Conservation (phyloP, 2,797 vertebrate genomes). For the Mergus octosetaceus region DNA sequence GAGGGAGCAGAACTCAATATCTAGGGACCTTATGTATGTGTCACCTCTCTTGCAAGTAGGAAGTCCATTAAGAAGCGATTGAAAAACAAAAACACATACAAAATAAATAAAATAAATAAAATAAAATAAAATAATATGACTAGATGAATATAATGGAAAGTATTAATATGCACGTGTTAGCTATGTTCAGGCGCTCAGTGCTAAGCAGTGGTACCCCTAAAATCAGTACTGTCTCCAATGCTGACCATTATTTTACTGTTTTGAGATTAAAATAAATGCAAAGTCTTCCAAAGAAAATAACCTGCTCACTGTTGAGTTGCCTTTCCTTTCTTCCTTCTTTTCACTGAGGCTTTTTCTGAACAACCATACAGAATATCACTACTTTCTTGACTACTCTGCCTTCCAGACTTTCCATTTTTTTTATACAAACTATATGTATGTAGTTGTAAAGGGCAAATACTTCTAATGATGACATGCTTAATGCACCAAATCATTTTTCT, state of each 20-base stretch:
- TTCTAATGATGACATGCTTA: not conserved
- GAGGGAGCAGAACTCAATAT: not conserved
- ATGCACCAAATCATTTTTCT: not conserved
- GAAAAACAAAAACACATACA: no score
- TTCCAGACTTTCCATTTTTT: not conserved
- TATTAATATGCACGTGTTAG: not conserved
- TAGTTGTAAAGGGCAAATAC: not conserved
- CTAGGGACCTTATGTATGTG: rapidly evolving
- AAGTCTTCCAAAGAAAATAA: not conserved
- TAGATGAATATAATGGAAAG: not conserved
- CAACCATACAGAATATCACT: not conserved
- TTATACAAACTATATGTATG: not conserved
- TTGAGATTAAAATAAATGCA: not conserved
- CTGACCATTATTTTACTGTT: not conserved
- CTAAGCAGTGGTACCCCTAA: not conserved
- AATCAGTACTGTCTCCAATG: not conserved
- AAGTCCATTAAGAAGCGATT: not conserved
- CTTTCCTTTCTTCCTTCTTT: not conserved
- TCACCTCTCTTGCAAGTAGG: not conserved
- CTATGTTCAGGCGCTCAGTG: not conserved
- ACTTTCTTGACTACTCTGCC: not conserved
- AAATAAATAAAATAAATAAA: not conserved
- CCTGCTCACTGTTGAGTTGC: not conserved
- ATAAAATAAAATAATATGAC: not conserved
- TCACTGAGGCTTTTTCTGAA: not conserved